A percentile compares a stretch with the other conserved stretches of the same genome.
phyloP scores from a whole-genome alignment of 2,888 invertebrate genomes.

The Leucophenga maculata region DNA sequence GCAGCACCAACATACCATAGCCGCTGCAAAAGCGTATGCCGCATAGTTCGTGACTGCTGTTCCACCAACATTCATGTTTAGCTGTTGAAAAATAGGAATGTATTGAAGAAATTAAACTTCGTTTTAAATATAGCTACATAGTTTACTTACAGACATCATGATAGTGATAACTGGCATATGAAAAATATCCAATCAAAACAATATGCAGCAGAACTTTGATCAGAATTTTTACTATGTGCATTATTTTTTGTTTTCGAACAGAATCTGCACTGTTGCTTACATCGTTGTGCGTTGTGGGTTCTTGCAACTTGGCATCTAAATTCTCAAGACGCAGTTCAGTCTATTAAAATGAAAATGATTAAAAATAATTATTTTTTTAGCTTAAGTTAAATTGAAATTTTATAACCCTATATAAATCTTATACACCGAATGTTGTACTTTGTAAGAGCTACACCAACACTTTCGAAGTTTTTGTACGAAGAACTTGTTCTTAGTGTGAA shows the following conservation, averaged over 20 bases:
- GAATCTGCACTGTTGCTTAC: not conserved
- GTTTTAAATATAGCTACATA: not conserved
- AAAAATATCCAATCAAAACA: slow-evolving; percentile 63
- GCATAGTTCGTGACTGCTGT: slow-evolving; percentile 45
- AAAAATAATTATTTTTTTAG: slow-evolving; percentile 10
- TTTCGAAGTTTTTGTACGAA: too few species aligned
- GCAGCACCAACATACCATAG: slow-evolving; percentile 80
- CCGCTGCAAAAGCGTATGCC: slow-evolving; percentile 76
- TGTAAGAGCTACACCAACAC: too few species aligned
- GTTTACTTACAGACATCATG: slow-evolving; percentile 58
- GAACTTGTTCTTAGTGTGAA: too few species aligned
- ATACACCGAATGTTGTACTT: too few species aligned
- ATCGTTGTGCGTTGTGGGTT: not conserved
- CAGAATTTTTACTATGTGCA: slow-evolving; percentile 40
- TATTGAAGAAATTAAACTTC: not conserved
- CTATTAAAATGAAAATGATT: slow-evolving; percentile 27
- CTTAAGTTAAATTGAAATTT: not conserved
- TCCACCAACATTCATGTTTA: slow-evolving; percentile 42
- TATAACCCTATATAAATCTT: too few species aligned
- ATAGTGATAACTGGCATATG: slow-evolving; percentile 68
- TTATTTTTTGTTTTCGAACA: not conserved
- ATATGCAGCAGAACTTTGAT: slow-evolving; percentile 53
- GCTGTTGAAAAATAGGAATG: slow-evolving; percentile 28
- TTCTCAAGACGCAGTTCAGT: slow-evolving; percentile 51
- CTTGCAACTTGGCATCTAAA: slow-evolving; percentile 24